Evolutionary conservation across 2,888 invertebrate species (phyloP).

Genomic region (Drosophila borealis): DNA sequence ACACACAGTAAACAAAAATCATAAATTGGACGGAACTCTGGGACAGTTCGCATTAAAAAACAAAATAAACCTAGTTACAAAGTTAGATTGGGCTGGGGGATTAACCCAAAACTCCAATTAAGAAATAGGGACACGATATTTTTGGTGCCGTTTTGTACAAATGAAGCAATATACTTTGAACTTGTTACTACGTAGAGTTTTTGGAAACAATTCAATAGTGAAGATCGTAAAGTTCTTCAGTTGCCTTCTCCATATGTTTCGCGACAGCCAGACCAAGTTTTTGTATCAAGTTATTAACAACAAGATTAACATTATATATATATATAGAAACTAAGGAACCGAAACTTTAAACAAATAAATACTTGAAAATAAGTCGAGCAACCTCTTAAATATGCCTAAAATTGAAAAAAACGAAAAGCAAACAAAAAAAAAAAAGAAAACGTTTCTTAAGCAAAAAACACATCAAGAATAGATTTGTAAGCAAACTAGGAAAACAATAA

Average conservation of each 20-base stretch:
- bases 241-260: constrained; percentile 11
- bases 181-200: constrained; percentile 37
- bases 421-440: constrained; percentile 1
- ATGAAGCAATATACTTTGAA: constrained; percentile 57
- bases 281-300: constrained; percentile 16
- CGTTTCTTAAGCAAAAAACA: constrained; percentile 37
- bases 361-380: constrained; percentile 42
- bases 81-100: too few species aligned
- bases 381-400: constrained; percentile 64
- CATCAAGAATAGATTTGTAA: constrained; percentile 43
- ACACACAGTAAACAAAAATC: constrained; percentile 4
- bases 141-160: constrained; percentile 62
- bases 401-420: constrained; percentile 12
- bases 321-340: background rate
- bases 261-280: constrained; percentile 56
- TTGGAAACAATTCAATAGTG: constrained; percentile 14
- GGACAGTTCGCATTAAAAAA: constrained; percentile 25
- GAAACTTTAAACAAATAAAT: constrained; percentile 1
- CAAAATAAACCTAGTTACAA: constrained; percentile 3
- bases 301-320: background rate
- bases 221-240: constrained; percentile 8
- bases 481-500: constrained; percentile 60
- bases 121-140: constrained; percentile 35
- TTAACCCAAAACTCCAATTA: background rate
- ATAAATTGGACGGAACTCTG: constrained; percentile 9